A percentile compares a stretch with the other conserved stretches of the same genome.
Conservation (phyloP, 2,113 vertebrate species). For the Cyprinodon brontotheroides region DNA sequence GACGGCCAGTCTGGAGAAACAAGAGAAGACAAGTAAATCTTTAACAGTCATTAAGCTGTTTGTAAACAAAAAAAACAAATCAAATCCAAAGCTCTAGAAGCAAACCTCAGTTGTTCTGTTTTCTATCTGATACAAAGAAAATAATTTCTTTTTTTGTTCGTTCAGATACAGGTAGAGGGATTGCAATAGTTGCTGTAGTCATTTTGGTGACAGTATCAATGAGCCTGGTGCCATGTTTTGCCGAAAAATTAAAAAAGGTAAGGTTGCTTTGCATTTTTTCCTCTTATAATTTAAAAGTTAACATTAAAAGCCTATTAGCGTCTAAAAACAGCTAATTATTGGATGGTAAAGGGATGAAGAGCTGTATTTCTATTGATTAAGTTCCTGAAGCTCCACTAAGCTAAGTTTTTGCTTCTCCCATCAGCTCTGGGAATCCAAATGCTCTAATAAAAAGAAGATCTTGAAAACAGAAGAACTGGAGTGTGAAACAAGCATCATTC, state of each 20-base stretch:
- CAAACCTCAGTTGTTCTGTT: neutral
- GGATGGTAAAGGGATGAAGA: too few relatives aligned
- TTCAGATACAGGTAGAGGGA: neutral
- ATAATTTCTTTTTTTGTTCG: neutral
- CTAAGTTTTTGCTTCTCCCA: neutral
- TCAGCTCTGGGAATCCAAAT: neutral
- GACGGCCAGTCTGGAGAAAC: neutral
- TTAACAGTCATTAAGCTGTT: neutral
- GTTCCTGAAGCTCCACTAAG: too few relatives aligned
- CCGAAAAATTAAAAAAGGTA: neutral
- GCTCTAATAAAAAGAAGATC: neutral
- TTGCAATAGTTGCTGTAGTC: neutral
- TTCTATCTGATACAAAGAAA: too few relatives aligned
- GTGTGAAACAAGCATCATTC: neutral
- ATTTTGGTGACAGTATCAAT: neutral
- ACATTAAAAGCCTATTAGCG: too few relatives aligned
- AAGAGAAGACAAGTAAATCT: accelerated
- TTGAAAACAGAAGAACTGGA: neutral
- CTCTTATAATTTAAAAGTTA: too few relatives aligned
- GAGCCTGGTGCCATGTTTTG: neutral
- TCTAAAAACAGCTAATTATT: too few relatives aligned
- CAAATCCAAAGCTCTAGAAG: neutral
- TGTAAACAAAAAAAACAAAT: neutral
- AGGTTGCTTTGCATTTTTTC: too few relatives aligned
- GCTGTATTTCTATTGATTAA: too few relatives aligned